These are phyloP conservation scores for honey bee (Apis mellifera) DNA, from an alignment of 1,140 invertebrate genomes.

Conservation along the genomic window DNA sequence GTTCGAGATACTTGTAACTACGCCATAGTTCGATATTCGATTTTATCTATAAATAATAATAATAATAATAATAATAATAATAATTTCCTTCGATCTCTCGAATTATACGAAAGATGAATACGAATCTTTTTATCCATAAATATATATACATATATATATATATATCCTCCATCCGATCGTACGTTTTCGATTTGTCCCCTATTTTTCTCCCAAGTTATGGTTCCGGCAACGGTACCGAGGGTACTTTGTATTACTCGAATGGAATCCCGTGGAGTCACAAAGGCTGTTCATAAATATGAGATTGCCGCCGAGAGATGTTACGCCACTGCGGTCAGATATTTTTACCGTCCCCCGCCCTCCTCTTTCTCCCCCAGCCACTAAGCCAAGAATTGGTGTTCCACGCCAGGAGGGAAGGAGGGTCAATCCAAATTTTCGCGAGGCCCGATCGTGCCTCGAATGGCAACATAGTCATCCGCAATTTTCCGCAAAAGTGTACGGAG, in stretches of 20 bases:
- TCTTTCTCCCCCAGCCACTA: slow-evolving; percentile 7
- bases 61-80: too few relatives aligned
- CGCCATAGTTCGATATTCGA: slow-evolving; percentile 23
- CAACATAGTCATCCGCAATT: neutral
- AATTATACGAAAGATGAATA: too few relatives aligned
- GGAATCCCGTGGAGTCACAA: slow-evolving; percentile 44
- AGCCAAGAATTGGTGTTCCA: slow-evolving; percentile 40
- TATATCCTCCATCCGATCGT: neutral
- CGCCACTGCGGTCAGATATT: slow-evolving; percentile 51
- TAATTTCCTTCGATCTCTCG: too few relatives aligned
- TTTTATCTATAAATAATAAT: neutral
- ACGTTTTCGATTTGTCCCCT: neutral
- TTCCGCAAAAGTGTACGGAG: neutral
- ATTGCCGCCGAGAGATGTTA: slow-evolving; percentile 55
- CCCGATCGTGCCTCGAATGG: slow-evolving; percentile 33
- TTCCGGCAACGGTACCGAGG: neutral
- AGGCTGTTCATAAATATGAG: slow-evolving; percentile 63
- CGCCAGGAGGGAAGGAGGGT: neutral
- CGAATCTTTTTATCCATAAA: too few relatives aligned
- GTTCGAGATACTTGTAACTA: slow-evolving; percentile 42
- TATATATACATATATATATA: neutral
- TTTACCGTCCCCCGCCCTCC: slow-evolving; percentile 26
- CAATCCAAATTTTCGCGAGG: slow-evolving; percentile 45
- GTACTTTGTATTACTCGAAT: slow-evolving; percentile 36
- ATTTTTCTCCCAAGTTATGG: slow-evolving; percentile 1